Evolutionary conservation across 2,113 vertebrate species (phyloP).

Genomic region (Cavia aperea): DNA sequence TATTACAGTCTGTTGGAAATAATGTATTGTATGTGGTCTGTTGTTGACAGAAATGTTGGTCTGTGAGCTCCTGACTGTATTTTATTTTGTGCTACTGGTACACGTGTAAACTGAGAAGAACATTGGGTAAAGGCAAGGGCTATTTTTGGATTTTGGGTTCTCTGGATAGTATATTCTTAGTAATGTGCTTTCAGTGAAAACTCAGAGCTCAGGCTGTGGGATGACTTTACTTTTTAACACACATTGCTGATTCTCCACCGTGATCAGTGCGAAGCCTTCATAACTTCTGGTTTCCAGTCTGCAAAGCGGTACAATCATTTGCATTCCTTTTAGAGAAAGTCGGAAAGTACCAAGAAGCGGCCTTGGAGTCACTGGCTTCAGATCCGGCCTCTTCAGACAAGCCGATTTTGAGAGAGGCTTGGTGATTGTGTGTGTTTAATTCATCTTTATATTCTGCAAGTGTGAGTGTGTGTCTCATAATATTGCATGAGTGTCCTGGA

Average conservation of each 20-base stretch:
- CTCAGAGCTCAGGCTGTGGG: neutral
- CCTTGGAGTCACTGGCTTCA: neutral
- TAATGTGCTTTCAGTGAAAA: slow-evolving; percentile 19
- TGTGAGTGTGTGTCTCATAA: neutral
- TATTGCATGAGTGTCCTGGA: neutral
- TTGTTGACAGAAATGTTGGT: neutral
- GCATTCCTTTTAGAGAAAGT: neutral
- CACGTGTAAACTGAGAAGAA: slow-evolving; percentile 56
- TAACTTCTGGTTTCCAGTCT: neutral
- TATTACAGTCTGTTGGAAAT: neutral
- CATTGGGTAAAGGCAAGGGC: slow-evolving; percentile 18
- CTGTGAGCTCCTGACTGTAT: neutral
- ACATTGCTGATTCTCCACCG: neutral
- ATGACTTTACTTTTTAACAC: neutral
- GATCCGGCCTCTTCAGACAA: neutral
- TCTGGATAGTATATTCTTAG: slow-evolving; percentile 47
- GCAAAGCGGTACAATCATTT: neutral
- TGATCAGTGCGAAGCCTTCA: neutral
- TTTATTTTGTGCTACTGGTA: slow-evolving; percentile 41
- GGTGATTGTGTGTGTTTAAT: neutral
- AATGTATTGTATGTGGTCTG: too few species aligned
- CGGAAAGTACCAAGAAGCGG: neutral
- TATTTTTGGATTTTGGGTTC: slow-evolving; percentile 54
- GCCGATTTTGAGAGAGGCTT: neutral
- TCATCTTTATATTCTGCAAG: neutral